Conservation (phyloP, 2,113 vertebrate species). For the Nothocercus nigrocapillus region DNA sequence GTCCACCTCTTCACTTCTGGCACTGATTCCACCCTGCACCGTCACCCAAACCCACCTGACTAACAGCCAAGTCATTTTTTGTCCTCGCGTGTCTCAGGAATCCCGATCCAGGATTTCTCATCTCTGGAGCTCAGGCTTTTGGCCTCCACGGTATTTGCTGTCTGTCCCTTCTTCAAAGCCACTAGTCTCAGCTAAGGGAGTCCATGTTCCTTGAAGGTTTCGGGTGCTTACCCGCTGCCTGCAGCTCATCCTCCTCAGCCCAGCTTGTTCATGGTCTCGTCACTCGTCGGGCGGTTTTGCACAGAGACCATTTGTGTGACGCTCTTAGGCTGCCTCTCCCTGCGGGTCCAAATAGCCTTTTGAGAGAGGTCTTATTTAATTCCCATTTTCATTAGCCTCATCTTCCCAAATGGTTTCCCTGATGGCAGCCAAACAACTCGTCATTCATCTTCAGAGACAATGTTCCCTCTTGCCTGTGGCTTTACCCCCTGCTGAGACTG, state of each 20-base stretch:
- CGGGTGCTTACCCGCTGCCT: not conserved
- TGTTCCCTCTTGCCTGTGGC: not conserved
- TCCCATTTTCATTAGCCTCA: slow-evolving; percentile 23
- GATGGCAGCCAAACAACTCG: slow-evolving; percentile 6
- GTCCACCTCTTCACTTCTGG: too few relatives aligned
- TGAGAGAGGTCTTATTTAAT: slow-evolving; percentile 37
- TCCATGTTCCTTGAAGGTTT: rapidly evolving
- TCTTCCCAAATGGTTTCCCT: not conserved
- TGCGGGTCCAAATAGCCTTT: not conserved
- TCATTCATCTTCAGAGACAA: not conserved
- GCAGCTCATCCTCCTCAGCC: rapidly evolving
- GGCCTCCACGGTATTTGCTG: rapidly evolving
- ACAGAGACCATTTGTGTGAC: rapidly evolving
- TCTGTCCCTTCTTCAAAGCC: not conserved
- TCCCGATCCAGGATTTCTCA: too few relatives aligned
- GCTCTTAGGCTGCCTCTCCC: not conserved
- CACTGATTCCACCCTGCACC: not conserved
- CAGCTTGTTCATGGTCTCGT: not conserved
- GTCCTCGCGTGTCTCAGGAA: not conserved
- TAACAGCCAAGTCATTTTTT: not conserved
- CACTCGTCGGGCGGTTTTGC: rapidly evolving
- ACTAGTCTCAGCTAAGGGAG: rapidly evolving
- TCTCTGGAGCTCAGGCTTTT: not conserved
- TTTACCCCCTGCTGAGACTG: not conserved
- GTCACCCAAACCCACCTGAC: not conserved